Base-by-base conservation (phyloP, 2,888 invertebrate species). In the Drosophila incognita region DNA sequence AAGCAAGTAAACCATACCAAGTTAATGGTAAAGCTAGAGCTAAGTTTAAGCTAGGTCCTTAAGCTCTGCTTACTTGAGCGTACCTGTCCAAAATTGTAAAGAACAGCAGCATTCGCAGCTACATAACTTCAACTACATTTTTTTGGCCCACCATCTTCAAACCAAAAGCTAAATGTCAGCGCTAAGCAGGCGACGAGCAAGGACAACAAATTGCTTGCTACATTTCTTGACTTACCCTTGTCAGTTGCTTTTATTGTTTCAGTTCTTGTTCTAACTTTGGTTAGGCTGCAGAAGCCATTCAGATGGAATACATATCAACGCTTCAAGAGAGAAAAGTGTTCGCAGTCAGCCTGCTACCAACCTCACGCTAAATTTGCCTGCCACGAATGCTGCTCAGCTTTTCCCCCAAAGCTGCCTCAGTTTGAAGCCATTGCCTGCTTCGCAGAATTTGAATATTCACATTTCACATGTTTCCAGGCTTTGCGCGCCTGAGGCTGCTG, bases 201-300 rank as follows among this genome's bases (percentile, higher is more conserved):
- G 51, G 29, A 56, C 52, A 60, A 38, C 60, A 67, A 69, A 76
- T 73, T 76, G 69, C 56, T 64, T 35, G 36, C 73, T 67, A 73
- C 69, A 76, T 76, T 67, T 67, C 76, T 67, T 54, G 69, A 73
- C 54, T 48, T 64, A 69, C 63, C 73, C 69, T 69, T 56, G 72
- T 68, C 67, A 75, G 53, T 42, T n/a, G 15, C 29, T 13, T 21
- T n/a, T 31, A 61, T 66, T 46, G 56, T 46, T 60, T 46, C 46
- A 42, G 18, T 38, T 38, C 35, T 56, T 11, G 21, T 33, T 51
- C 33, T 36, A 46, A 35, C 49, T 66, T 62, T 56, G 62, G 62
- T 53, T 60, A 27, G 61, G 64, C 63, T 57, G 56, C 33, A 42
- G 29, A 70, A 59, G 66, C 57, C 62, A 70, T 59, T 75, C 58